Evolutionary conservation across 2,113 vertebrate species (phyloP), one percentile per base, ranked within the genome.

Genomic region (Stigmatopora argus): DNA sequence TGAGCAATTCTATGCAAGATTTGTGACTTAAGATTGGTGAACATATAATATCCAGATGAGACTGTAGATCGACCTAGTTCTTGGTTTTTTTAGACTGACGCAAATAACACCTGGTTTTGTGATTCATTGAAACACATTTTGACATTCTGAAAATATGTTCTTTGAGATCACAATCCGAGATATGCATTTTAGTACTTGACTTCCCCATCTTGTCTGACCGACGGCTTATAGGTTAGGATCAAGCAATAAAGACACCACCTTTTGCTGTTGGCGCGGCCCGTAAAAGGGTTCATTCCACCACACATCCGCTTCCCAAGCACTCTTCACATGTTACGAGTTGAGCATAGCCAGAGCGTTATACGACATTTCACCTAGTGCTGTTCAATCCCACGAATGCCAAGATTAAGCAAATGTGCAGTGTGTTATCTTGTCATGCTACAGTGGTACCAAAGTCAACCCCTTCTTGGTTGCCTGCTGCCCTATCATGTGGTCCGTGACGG

Each of bases 351-450:
- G 59, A 61, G 59, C 59, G 14, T 61, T 61, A 46, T 61, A 61
- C 59, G 13, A 45, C 59, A 61, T 21, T 45, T 46, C 21, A 61
- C 45, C 41, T 41, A 61, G 59, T 45, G 35, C 58, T 44, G 38
- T 41, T 60, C 35, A 38, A 44, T 60, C 38, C 58, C 58, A 44
- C 58, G 35, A 46, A 58, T 71, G 64, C 65, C 85, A 83, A 90
- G 77, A 75, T 67, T 83, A 77, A 86, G 77, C 85, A 86, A 84
- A 88, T 79, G 82, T 69, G 35, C 46, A 58, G 19, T 65, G 47
- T 65, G 74, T 85, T 86, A 85, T 87, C 84, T 82, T 78, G 73
- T 80, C 73, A 64, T 69, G 72, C 70, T 75, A 67, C 64, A 72
- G 60, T 51, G 80, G 64, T 88, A 82, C 84, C 44, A 78, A 79